These are phyloP conservation scores for Drosophila meridiana DNA, from an alignment of 2,888 invertebrate genomes.

Conservation along the genomic window DNA sequence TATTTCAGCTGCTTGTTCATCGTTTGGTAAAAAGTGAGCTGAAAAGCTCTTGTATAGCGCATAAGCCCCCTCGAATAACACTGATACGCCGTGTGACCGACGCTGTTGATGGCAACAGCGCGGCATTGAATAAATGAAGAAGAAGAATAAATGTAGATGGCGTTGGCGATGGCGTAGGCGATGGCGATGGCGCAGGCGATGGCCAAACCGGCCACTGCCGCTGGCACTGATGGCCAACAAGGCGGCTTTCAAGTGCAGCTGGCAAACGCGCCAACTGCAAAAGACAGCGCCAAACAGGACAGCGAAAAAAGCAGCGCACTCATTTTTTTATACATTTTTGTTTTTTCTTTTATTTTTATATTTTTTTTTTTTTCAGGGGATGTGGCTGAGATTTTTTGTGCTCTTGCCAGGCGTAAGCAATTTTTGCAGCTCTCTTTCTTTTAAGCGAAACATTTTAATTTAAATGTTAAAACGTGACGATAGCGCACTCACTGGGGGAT, in stretches of 20 bases:
- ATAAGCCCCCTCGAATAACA: conserved; percentile 55
- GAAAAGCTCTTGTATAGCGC: conserved; percentile 55
- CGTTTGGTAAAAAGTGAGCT: conserved; percentile 37
- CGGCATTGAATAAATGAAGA: conserved; percentile 77
- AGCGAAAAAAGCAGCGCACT: conserved; percentile 49
- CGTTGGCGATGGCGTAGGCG: conserved; percentile 46
- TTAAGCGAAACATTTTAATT: conserved; percentile 79
- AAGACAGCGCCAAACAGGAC: conserved; percentile 66
- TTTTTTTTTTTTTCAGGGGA: conserved; percentile 47
- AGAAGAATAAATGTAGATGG: conserved; percentile 50
- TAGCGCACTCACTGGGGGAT: conserved; percentile 55
- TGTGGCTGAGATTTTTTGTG: conserved; percentile 65
- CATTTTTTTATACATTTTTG: conserved; percentile 38
- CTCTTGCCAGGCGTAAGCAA: conserved; percentile 60
- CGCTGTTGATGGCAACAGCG: conserved; percentile 55
- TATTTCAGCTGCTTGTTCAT: conserved; percentile 16
- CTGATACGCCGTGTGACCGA: conserved; percentile 73
- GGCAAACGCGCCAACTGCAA: conserved; percentile 66
- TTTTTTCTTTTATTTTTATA: conserved; percentile 16
- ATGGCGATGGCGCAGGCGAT: conserved; percentile 36
- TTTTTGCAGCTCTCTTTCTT: conserved; percentile 56
- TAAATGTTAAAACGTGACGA: conserved; percentile 80
- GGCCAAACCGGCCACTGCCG: conserved; percentile 38
- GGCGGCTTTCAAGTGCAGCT: conserved; percentile 75
- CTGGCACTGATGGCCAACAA: conserved; percentile 57